Percentiles rank a stretch among this genome's conserved stretches.
These are phyloP conservation scores for Andricus quercusramuli DNA, from an alignment of 2,888 invertebrate genomes.

Conservation along the genomic window DNA sequence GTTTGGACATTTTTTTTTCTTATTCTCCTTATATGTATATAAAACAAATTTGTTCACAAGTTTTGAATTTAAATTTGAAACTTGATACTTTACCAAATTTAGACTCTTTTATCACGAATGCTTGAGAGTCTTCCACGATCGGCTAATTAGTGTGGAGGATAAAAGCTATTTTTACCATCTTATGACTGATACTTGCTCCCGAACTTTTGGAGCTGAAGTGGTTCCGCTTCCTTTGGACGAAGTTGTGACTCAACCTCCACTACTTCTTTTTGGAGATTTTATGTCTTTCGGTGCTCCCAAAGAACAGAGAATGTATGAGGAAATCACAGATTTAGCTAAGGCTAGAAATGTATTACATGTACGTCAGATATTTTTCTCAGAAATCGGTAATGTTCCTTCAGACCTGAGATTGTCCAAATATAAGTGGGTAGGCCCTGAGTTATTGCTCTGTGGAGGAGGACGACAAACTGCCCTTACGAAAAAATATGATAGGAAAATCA, in stretches of 20 bases:
- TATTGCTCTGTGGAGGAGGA: no score
- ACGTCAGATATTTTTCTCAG: conserved; percentile 47
- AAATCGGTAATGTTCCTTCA: conserved; percentile 13
- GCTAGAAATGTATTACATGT: conserved; percentile 86
- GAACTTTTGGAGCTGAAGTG: conserved; percentile 83
- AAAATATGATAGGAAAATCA: no score
- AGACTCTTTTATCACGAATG: conserved; percentile 96
- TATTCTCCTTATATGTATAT: no score
- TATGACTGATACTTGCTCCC: conserved; percentile 84
- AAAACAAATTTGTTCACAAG: no score
- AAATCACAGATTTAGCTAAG: conserved; percentile 87
- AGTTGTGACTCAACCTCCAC: conserved; percentile 82
- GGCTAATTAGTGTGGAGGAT: conserved; percentile 90
- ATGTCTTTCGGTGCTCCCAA: conserved; percentile 86
- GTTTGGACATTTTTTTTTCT: background rate
- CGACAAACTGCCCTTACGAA: no score
- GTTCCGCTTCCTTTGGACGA: conserved; percentile 80
- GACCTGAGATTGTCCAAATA: conserved; percentile 17
- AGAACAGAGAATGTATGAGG: conserved; percentile 89
- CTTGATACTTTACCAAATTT: conserved; percentile 40
- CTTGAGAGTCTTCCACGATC: conserved; percentile 94
- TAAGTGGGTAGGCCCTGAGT: no score
- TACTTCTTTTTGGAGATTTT: conserved; percentile 92
- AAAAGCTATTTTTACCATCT: conserved; percentile 89
- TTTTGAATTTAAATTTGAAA: background rate